A percentile compares a stretch with the other conserved stretches of the same genome.
Conservation (phyloP, 2,888 invertebrate genomes). For the Polydrusus tereticollis region DNA sequence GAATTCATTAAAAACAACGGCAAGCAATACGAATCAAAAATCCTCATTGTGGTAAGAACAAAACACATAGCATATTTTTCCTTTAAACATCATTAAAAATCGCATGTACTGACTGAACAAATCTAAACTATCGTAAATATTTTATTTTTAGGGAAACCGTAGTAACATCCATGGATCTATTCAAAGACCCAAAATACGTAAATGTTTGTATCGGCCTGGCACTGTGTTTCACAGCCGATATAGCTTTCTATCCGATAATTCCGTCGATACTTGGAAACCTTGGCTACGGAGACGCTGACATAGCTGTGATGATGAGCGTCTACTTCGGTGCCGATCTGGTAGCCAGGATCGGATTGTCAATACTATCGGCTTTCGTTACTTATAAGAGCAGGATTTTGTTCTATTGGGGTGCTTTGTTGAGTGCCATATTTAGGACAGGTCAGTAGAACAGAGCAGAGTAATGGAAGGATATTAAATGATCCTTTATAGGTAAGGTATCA, state of each 20-base stretch:
- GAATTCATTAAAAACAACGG: not conserved
- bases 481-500: not conserved
- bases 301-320: constrained; percentile 78
- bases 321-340: constrained; percentile 69
- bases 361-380: constrained; percentile 7
- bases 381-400: constrained; percentile 28
- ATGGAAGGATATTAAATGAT: too few relatives aligned
- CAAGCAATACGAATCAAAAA: not conserved
- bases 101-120: too few relatives aligned
- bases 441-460: too few relatives aligned
- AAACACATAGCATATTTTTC: not conserved
- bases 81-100: too few relatives aligned
- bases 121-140: too few relatives aligned
- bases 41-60: not conserved
- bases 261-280: constrained; percentile 74
- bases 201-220: constrained; percentile 80
- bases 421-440: constrained; percentile 26
- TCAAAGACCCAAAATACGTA: constrained; percentile 75
- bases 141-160: constrained; percentile 66
- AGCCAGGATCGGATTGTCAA: constrained; percentile 23
- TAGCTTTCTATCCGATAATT: constrained; percentile 78
- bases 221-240: constrained; percentile 77
- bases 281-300: constrained; percentile 72
- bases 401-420: constrained; percentile 20
- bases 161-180: constrained; percentile 73